Evolutionary conservation across 2,113 vertebrate genomes (phyloP).

Genomic region (Origma solitaria): DNA sequence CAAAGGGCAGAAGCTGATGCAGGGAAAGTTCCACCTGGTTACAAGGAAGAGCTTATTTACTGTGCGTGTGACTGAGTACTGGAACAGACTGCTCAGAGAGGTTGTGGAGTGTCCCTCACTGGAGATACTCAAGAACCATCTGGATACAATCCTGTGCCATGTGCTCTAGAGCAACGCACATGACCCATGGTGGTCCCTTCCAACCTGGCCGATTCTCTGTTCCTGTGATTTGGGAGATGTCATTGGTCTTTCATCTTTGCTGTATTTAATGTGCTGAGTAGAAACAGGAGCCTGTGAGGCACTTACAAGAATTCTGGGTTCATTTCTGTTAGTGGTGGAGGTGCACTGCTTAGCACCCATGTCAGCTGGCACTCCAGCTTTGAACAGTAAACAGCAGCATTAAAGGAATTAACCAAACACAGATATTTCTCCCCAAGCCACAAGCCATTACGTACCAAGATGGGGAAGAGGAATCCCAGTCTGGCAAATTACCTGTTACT

Average conservation of each 20-base stretch:
- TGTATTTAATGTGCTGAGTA: background rate
- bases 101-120: background rate
- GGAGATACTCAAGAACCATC: background rate
- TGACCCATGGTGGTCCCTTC: background rate
- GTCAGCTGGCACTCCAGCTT: fast-evolving
- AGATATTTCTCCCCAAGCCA: background rate
- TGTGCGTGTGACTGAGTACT: background rate
- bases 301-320: fast-evolving
- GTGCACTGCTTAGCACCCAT: fast-evolving
- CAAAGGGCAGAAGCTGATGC: background rate
- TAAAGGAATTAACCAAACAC: fast-evolving
- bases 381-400: background rate
- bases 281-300: background rate
- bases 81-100: background rate
- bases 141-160: background rate
- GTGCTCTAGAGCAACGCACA: background rate
- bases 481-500: no score
- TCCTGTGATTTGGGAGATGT: background rate
- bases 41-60: background rate
- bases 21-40: background rate
- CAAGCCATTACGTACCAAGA: background rate
- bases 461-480: no score
- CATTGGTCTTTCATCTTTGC: background rate
- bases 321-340: no score
- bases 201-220: background rate